phyloP scores from a whole-genome alignment of 2,113 vertebrate genomes.

The Chiloscyllium plagiosum region DNA sequence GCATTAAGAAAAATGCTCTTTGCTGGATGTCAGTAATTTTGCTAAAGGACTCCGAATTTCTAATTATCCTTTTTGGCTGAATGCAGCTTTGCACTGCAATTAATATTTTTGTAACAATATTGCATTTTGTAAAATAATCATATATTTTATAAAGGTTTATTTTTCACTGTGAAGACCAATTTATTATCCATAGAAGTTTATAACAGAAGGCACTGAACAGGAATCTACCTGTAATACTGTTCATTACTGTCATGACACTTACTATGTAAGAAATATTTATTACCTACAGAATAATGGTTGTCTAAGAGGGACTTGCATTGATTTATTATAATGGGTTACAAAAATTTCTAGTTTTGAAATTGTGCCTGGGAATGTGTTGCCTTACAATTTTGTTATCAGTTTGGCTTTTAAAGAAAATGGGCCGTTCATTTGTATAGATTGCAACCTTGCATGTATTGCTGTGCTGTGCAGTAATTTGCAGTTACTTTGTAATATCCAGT shows the following conservation, averaged over 20 bases:
- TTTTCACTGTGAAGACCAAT: neutral
- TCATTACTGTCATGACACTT: neutral
- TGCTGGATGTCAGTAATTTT: neutral
- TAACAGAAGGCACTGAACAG: neutral
- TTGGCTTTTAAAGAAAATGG: neutral
- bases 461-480: neutral
- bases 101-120: slow-evolving; percentile 26
- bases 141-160: slow-evolving; percentile 21
- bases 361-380: neutral
- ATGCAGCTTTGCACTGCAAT: slow-evolving; percentile 2
- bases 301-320: neutral
- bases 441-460: neutral
- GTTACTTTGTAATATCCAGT: neutral
- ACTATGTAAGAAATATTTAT: slow-evolving; percentile 24
- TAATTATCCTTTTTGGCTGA: neutral
- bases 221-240: neutral
- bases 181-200: neutral
- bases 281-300: neutral
- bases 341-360: neutral
- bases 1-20: slow-evolving; percentile 16
- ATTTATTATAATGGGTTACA: neutral
- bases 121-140: slow-evolving; percentile 22
- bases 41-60: neutral
- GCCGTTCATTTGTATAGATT: neutral
- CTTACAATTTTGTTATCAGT: neutral